phyloP scores from a whole-genome alignment of 2,113 vertebrate species.

The Gopherus flavomarginatus region DNA sequence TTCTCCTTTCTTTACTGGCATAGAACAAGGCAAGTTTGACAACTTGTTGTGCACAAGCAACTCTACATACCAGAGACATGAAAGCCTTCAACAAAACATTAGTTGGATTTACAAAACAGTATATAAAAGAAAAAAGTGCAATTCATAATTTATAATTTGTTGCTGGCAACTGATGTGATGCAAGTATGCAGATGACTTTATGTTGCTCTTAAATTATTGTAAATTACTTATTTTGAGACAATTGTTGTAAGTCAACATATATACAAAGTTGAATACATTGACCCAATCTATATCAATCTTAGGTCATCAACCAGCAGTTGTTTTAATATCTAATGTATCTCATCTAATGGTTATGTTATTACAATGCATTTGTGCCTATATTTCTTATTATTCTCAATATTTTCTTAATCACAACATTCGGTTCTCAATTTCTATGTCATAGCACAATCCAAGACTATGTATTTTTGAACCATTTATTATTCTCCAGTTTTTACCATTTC shows the following conservation, averaged over 20 bases:
- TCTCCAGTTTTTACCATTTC: not conserved
- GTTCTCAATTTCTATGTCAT: not conserved
- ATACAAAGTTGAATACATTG: not conserved
- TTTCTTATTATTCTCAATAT: not conserved
- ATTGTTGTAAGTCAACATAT: constrained; percentile 5
- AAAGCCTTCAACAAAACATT: constrained; percentile 39
- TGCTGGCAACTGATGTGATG: constrained; percentile 47
- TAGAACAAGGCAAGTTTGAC: not conserved
- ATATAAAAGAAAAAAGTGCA: constrained; percentile 14
- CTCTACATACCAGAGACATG: not conserved
- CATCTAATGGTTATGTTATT: not conserved
- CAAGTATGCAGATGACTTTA: constrained; percentile 25
- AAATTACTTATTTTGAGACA: constrained; percentile 14
- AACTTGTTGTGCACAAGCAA: not conserved
- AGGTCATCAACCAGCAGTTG: constrained; percentile 10
- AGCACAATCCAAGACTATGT: not conserved
- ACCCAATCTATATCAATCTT: constrained; percentile 3
- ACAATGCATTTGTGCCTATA: not conserved
- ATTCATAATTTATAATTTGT: constrained; percentile 64
- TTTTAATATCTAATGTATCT: not conserved
- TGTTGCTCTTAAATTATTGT: constrained; percentile 54
- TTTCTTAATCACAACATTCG: constrained; percentile 9
- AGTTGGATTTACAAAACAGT: not conserved
- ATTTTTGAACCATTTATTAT: not conserved
- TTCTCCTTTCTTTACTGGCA: not conserved